These are phyloP conservation scores for Morone saxatilis DNA, from an alignment of 2,113 vertebrate species.

Conservation along the genomic window DNA sequence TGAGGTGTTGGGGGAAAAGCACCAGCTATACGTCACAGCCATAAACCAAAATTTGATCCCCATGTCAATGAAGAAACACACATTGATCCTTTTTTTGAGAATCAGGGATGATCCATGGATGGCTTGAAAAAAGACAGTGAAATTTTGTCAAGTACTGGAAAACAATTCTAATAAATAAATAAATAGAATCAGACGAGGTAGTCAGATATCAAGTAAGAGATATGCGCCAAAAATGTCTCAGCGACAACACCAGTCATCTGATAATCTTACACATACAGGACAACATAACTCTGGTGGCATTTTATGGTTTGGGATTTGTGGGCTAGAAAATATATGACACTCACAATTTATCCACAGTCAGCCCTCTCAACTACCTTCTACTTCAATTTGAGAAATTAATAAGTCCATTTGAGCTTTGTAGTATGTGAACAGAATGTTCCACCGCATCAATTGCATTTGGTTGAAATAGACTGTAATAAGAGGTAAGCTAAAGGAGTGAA, in stretches of 20 bases:
- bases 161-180: slow-evolving; percentile 34
- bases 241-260: not conserved
- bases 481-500: not conserved
- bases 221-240: slow-evolving; percentile 10
- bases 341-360: not conserved
- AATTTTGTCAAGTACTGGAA: slow-evolving; percentile 14
- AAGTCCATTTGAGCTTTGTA: not conserved
- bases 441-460: not conserved
- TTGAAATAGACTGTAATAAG: slow-evolving; percentile 7
- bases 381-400: slow-evolving; percentile 1
- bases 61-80: slow-evolving; percentile 37
- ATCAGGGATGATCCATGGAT: slow-evolving; percentile 6
- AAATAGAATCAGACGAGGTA: not conserved
- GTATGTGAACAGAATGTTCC: not conserved
- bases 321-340: not conserved
- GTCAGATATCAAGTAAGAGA: slow-evolving; percentile 13
- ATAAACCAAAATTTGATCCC: slow-evolving; percentile 45
- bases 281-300: not conserved
- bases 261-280: slow-evolving; percentile 13
- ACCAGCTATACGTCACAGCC: slow-evolving; percentile 42
- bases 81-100: slow-evolving; percentile 39
- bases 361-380: not conserved
- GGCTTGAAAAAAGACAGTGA: slow-evolving; percentile 14
- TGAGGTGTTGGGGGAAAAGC: slow-evolving; percentile 62
- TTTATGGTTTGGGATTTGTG: slow-evolving; percentile 3